These are phyloP conservation scores for Anagrus nilaparvatae DNA, from an alignment of 1,140 invertebrate genomes.

Conservation along the genomic window DNA sequence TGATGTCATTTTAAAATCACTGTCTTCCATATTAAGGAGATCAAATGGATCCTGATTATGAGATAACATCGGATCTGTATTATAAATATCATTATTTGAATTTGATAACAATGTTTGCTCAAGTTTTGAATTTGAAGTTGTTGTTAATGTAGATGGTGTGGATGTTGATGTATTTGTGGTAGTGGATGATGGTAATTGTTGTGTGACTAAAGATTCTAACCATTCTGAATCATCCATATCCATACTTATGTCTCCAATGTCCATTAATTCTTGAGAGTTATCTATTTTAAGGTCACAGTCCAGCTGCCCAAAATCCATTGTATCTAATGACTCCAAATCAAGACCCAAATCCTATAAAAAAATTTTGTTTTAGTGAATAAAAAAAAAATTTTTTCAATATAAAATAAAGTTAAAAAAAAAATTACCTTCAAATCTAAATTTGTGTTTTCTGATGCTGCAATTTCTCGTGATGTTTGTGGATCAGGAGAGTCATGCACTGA, in stretches of 20 bases:
- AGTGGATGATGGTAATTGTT: conserved; percentile 26
- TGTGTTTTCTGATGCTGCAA: conserved; percentile 36
- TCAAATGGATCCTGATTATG: conserved; percentile 57
- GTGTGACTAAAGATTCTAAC: conserved; percentile 56
- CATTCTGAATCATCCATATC: conserved; percentile 64
- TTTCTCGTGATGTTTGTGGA: conserved; percentile 38
- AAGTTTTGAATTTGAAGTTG: conserved; percentile 24
- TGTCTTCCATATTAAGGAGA: conserved; percentile 60
- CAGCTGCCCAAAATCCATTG: conserved; percentile 47
- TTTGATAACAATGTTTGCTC: neutral
- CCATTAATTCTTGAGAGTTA: conserved; percentile 36
- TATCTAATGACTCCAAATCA: conserved; percentile 44
- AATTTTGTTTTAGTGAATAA: conserved; percentile 3
- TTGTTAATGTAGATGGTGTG: conserved; percentile 7
- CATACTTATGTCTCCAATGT: conserved; percentile 47
- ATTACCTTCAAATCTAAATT: conserved; percentile 37
- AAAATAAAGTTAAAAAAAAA: neutral
- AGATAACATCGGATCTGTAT: conserved; percentile 52
- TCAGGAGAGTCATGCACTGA: conserved; percentile 32
- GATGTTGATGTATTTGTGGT: conserved; percentile 18
- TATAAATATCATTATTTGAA: conserved; percentile 41
- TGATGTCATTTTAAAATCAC: conserved; percentile 51
- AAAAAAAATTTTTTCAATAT: no score
- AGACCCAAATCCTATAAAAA: conserved; percentile 41
- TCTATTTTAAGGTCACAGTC: conserved; percentile 42